Percentiles rank a stretch among this genome's conserved stretches.
Evolutionary conservation across 2,113 vertebrate species (phyloP).

Genomic region (Delphinus delphis): DNA sequence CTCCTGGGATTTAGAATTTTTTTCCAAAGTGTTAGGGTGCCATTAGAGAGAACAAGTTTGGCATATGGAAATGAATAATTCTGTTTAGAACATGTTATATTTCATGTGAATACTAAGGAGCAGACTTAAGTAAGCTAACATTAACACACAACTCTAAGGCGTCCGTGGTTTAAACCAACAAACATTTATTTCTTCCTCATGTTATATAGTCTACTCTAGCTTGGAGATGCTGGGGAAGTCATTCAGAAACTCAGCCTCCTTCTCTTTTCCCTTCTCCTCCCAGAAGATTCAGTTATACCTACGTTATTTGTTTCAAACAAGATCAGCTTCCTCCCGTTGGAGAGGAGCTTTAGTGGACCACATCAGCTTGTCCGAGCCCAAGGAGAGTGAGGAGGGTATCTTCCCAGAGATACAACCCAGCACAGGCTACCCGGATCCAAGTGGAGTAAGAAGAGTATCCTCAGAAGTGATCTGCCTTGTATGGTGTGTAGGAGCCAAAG

Average conservation of each 20-base stretch:
- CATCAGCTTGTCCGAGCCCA: not conserved
- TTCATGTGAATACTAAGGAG: not conserved
- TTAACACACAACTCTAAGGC: not conserved
- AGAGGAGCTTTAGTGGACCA: not conserved
- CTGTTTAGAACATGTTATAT: not conserved
- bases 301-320: not conserved
- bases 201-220: not conserved
- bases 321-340: not conserved
- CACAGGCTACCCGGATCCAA: not conserved
- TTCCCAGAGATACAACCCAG: not conserved
- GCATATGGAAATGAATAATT: not conserved
- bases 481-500: accelerated
- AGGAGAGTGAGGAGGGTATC: not conserved
- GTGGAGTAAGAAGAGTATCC: not conserved
- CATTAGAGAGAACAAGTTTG: not conserved
- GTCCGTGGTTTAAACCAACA: not conserved
- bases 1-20: not conserved
- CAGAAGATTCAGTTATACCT: not conserved
- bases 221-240: not conserved
- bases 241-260: not conserved
- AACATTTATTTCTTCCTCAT: not conserved
- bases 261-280: not conserved
- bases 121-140: not conserved
- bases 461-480: not conserved
- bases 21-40: not conserved